Conservation (phyloP, 2,888 invertebrate genomes). For the Mimumesa dahlbomi region DNA sequence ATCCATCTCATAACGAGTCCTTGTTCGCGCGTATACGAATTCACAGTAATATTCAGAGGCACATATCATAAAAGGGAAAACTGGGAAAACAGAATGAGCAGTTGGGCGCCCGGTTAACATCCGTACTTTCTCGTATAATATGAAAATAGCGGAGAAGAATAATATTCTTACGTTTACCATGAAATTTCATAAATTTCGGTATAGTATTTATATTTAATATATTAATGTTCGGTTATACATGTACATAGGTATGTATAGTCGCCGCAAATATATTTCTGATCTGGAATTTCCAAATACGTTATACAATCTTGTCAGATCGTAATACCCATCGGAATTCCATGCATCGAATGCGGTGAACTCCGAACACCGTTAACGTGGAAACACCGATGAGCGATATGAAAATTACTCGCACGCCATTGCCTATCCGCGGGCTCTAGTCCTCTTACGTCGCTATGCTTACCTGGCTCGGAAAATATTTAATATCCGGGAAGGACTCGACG, state of each 20-base stretch:
- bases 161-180: too few relatives aligned
- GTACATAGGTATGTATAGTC: too few relatives aligned
- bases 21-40: conserved; percentile 48
- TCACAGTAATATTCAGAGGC: conserved; percentile 25
- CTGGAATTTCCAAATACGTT: not conserved
- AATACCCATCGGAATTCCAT: not conserved
- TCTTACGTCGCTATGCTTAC: conserved; percentile 14
- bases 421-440: conserved; percentile 6
- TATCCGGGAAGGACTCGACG: conserved; percentile 13
- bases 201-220: too few relatives aligned
- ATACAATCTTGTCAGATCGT: not conserved
- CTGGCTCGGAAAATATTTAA: conserved; percentile 20
- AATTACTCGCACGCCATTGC: conserved; percentile 5
- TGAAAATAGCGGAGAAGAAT: not conserved
- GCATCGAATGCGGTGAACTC: conserved; percentile 1
- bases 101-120: not conserved
- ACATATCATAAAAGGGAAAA: conserved; percentile 21
- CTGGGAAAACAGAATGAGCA: conserved; percentile 34
- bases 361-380: not conserved
- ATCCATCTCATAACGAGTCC: conserved; percentile 52
- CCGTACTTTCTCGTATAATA: not conserved
- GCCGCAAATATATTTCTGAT: not conserved
- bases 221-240: too few relatives aligned
- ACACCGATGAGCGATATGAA: conserved; percentile 15
- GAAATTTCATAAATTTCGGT: too few relatives aligned